Evolutionary conservation across 1,140 invertebrate species (phyloP), one percentile per base, ranked within the genome.

Genomic region (Drosophila bocqueti): DNA sequence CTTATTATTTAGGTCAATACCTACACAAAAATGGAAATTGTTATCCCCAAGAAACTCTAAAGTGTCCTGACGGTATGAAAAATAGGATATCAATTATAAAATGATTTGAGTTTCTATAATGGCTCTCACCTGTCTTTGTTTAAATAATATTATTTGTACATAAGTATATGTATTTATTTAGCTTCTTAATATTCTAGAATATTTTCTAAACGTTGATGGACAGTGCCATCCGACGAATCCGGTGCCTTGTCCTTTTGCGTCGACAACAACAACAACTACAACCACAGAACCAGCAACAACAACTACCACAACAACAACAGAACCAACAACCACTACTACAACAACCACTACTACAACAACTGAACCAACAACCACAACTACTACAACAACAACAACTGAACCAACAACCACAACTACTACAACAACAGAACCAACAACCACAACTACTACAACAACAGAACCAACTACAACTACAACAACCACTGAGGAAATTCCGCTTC

Each of bases 161-260:
- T 31, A 1, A 10, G 9, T n/a, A n/a, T 7, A 29, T 29, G 8
- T 45, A n/a, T 21, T 49, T 9, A 13, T 15, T 46, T 4, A 7
- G 21, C 13, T 47, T 7, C 4, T n/a, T n/a, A 5, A 31, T 26
- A 11, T 55, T 47, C 0, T 16, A 79, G 76, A 29, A 1, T 78
- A 71, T 36, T 79, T 43, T 21, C 46, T 84, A 1, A 64, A 58
- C 10, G 55, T 49, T 24, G 84, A 87, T 66, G 77, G 49, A 9
- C 1, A 54, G 46, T 87, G 84, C 11, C 61, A 82, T 57, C 50
- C 43, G 15, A 55, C 24, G 1, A 18, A 65, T 15, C 69, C 79
- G n/a, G 10, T 47, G 6, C 83, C 76, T 1, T 86, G 83, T 42
- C 76, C 83, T 3, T 40, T 60, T 10, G 79, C 63, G 2, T 36